phyloP scores from a whole-genome alignment of 92 coral and sea anemone species.

The Phenganax marumi region DNA sequence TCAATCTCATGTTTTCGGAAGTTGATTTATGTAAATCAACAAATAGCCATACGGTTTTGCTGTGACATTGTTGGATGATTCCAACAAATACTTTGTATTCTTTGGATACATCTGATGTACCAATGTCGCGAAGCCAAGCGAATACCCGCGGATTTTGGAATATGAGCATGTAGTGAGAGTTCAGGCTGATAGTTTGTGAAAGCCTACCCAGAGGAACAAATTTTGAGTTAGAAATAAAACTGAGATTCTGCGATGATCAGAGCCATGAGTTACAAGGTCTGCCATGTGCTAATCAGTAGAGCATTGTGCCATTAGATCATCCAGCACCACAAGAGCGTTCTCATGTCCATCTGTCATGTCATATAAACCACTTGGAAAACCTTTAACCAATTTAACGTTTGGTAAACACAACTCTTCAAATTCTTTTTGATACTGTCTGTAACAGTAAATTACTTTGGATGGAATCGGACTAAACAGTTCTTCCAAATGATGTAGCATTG shows the following conservation, averaged over 20 bases:
- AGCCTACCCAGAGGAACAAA: conserved; percentile 51
- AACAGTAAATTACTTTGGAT: not conserved
- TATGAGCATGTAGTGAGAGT: too few species aligned
- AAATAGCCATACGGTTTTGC: conserved; percentile 33
- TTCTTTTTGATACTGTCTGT: too few species aligned
- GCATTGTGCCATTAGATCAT: conserved; percentile 30
- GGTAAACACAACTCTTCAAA: too few species aligned
- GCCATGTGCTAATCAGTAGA: too few species aligned
- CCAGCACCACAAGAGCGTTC: too few species aligned
- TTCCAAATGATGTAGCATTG: not conserved
- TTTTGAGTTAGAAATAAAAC: too few species aligned
- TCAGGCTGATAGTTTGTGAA: conserved; percentile 48
- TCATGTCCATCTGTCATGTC: too few species aligned
- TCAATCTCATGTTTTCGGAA: conserved; percentile 16
- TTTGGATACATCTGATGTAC: conserved; percentile 52
- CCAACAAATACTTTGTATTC: too few species aligned
- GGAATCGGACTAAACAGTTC: not conserved
- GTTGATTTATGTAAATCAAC: conserved; percentile 32
- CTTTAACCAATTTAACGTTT: too few species aligned
- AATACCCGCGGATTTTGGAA: conserved; percentile 53
- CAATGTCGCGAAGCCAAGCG: conserved; percentile 34
- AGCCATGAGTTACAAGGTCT: too few species aligned
- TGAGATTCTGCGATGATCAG: conserved; percentile 27
- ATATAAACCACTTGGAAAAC: too few species aligned
- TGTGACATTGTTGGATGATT: conserved; percentile 39